Conservation (phyloP, 2,888 invertebrate genomes). For the Hirtodrosophila duncani region DNA sequence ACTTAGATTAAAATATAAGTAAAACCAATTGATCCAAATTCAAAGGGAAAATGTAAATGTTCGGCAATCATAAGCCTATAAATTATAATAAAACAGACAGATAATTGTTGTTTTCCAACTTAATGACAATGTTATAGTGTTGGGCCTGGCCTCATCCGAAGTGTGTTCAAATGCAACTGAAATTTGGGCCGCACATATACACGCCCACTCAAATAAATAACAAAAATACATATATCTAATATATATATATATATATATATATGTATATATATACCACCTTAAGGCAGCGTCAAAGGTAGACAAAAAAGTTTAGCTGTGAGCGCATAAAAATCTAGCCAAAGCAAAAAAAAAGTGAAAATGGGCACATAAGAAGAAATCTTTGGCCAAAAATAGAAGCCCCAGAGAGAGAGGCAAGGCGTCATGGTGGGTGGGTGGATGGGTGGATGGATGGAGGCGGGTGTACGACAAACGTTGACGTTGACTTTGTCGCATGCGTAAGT, state of each 20-base stretch:
- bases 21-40: no score
- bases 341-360: slow-evolving; percentile 46
- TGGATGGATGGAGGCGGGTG: not conserved
- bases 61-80: no score
- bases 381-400: slow-evolving; percentile 55
- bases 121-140: no score
- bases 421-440: not conserved
- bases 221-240: slow-evolving; percentile 13
- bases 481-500: no score
- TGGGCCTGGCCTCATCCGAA: no score
- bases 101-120: no score
- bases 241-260: slow-evolving; percentile 10
- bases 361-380: slow-evolving; percentile 65
- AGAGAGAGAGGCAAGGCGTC: slow-evolving; percentile 16
- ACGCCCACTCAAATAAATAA: slow-evolving; percentile 10
- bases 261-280: slow-evolving; percentile 42
- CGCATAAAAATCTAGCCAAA: slow-evolving; percentile 13
- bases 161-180: no score
- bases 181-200: slow-evolving; percentile 4
- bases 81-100: no score
- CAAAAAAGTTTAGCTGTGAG: slow-evolving; percentile 43
- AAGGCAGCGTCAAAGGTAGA: slow-evolving; percentile 62
- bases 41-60: no score
- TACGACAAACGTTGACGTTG: no score
- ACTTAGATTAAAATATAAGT: no score